Evolutionary conservation across 1,140 invertebrate species (phyloP), one percentile per base, ranked within the genome.

Genomic region (Scylla paramamosain): DNA sequence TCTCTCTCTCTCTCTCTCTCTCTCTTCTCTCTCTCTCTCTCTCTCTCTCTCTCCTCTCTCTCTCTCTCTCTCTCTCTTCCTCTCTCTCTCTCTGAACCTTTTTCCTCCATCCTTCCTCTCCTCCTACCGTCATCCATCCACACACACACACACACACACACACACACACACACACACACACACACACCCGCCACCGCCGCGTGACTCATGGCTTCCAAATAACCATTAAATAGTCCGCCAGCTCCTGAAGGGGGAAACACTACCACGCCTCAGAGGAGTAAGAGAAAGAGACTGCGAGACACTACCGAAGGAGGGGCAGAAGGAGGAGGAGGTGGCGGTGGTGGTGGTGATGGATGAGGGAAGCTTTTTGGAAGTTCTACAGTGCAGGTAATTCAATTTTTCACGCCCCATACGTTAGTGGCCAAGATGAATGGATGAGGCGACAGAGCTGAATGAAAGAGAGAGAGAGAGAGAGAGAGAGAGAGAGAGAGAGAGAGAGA

Each of bases 391-490:
- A 77, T 77, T 25, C 67, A 77, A 77, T 77, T 25, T 8, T 77
- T 77, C 67, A 77, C 67, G 67, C 67, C 67, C 20, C 67, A 77
- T 77, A 25, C 67, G 20, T 77, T n/a, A 77, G 20, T 77, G 67
- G 6, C 2, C 1, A n/a, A 20, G 20, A 28, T 77, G 67, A 92
- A 31, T 77, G 91, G 77, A 46, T 14, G 59, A 67, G 92, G 92
- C 52, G 92, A 83, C 46, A 93, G 92, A 93, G 77, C 52, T 59
- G 48, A 77, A 45, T 32, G 92, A 93, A 77, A 93, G 92, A 93
- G 92, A 93, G 92, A 93, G 92, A 93, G 92, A 93, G 91, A 92
- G 91, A 92, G 91, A 92, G 91, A 92, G 91, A 92, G 91, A 67
- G 91, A 92, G 91, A 77, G 59, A 39, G 52, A 39, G 67, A 82